Conservation (phyloP, 35 echinoderm and acorn worm genomes). For the Heliocidaris tuberculata region DNA sequence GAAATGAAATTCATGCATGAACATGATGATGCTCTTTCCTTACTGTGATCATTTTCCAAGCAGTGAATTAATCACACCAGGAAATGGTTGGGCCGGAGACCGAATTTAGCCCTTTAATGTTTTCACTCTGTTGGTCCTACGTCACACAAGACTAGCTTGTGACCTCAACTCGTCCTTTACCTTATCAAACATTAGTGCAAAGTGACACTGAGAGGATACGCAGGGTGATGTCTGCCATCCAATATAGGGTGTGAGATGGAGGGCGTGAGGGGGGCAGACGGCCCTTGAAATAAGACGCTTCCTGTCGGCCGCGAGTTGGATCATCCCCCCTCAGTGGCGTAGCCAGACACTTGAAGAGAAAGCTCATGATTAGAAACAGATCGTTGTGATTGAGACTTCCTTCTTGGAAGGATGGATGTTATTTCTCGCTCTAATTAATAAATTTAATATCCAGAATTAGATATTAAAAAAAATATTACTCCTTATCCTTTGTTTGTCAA, state of each 20-base stretch:
- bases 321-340: background rate
- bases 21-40: background rate
- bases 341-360: too few relatives aligned
- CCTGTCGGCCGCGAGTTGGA: background rate
- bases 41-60: background rate
- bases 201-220: background rate
- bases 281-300: background rate
- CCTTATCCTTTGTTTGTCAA: too few relatives aligned
- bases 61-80: background rate
- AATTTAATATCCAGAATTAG: too few relatives aligned
- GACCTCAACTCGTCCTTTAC: background rate
- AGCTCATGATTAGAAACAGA: too few relatives aligned
- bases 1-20: too few relatives aligned
- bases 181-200: slow-evolving; percentile 17
- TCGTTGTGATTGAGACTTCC: too few relatives aligned
- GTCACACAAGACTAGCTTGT: background rate
- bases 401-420: too few relatives aligned
- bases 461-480: too few relatives aligned
- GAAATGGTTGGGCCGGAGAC: background rate
- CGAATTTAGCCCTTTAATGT: slow-evolving; percentile 2
- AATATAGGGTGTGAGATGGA: slow-evolving; percentile 7
- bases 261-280: background rate
- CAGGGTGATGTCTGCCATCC: background rate
- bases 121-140: background rate
- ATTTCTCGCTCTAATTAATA: too few relatives aligned